Evolutionary conservation across 2,888 invertebrate genomes (phyloP), one percentile per base, ranked within the genome.

Genomic region (Eretmocerus hayati): DNA sequence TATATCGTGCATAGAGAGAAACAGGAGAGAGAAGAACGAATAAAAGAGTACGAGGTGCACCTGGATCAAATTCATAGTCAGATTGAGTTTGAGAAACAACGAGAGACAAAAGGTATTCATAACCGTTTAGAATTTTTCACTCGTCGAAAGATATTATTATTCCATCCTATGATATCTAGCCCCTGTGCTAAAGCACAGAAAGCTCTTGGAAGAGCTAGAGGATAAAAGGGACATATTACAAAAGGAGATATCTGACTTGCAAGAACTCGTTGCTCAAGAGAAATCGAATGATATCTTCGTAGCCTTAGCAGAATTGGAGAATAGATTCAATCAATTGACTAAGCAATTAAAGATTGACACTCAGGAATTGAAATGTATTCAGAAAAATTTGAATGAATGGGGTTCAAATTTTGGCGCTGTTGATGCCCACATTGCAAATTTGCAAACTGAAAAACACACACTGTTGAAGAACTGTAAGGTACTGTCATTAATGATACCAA

Each of bases 21-120:
- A 6, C 6, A 26, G 26, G 26, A 26, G 26, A 9, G 6, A 11
- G 11, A 11, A 9, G 26, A 26, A 9, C 85, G 85, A 59, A 90
- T 90, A 66, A 91, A 95, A 72, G 93, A 97, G 72, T 79, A 90
- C 23, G 89, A 89, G 58, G 87, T 90, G 66, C 86, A 85, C 57
- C 81, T 92, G 56, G 80, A 91, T 74, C 80, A 89, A 56, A 85
- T 95, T 60, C 79, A 84, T 38, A 90, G 90, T 67, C 91, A 94
- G 74, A 78, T 97, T 51, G 91, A 94, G 72, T 97, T 90, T 74
- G 93, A 97, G 71, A 80, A 83, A 49, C 87, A 87, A 36, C 80
- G 91, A 53, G 90, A 95, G 70, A 92, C 90, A 23, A 81, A 86
- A 75, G 87, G 91, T 88, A 64, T 13, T 36, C 26, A 8, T 36